Percentiles rank a stretch among this genome's conserved stretches.
Evolutionary conservation across 2,797 vertebrate genomes (phyloP).

Genomic region (Tauraco hartlaubi): DNA sequence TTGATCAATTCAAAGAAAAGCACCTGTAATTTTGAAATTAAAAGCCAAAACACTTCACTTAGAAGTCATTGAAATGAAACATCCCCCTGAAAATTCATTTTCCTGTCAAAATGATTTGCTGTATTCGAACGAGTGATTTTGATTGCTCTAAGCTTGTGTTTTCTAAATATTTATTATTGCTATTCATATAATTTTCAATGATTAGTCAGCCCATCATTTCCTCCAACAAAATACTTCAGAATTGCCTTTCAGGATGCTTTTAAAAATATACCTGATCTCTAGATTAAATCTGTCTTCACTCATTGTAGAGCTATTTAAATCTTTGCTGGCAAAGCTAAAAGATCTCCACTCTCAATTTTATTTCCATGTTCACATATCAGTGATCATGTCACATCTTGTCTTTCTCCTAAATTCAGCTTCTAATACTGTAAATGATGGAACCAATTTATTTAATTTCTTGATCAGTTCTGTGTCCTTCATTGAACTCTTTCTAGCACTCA

Average conservation of each 20-base stretch:
- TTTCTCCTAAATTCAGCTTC: background rate
- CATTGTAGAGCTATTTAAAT: background rate
- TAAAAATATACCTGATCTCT: background rate
- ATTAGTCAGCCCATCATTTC: background rate
- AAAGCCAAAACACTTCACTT: background rate
- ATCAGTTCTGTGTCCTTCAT: background rate
- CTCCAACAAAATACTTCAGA: background rate
- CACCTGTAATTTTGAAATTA: background rate
- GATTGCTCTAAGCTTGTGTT: background rate
- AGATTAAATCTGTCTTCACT: background rate
- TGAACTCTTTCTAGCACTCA: background rate
- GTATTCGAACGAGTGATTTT: background rate
- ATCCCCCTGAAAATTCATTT: background rate
- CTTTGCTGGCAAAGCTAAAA: background rate
- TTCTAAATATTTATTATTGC: background rate
- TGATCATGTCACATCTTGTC: background rate
- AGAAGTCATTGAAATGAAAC: background rate
- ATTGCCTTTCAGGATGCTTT: background rate
- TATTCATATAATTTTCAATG: background rate
- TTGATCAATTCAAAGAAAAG: background rate
- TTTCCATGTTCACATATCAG: background rate
- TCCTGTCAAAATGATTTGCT: background rate
- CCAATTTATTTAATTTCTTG: background rate
- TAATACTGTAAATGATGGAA: background rate
- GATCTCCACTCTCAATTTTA: background rate